Conservation (phyloP, 2,113 vertebrate species). For the Neotoma lepida region DNA sequence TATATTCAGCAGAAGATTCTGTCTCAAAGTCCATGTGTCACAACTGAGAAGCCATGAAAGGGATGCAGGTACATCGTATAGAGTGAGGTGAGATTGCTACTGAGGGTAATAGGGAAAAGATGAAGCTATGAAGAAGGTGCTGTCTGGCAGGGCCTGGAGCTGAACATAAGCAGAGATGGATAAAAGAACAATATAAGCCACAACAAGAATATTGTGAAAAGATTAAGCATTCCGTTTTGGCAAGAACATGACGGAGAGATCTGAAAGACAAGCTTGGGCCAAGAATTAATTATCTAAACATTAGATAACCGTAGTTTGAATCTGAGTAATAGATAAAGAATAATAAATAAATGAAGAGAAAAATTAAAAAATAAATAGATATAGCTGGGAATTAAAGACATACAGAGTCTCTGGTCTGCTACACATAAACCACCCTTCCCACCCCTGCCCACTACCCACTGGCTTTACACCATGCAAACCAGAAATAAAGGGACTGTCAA, state of each 20-base stretch:
- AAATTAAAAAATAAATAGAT: background rate
- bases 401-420: background rate
- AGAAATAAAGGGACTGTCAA: background rate
- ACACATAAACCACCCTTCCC: background rate
- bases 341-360: background rate
- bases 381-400: background rate
- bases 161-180: background rate
- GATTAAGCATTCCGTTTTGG: background rate
- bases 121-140: background rate
- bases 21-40: background rate
- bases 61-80: background rate
- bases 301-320: background rate
- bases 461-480: background rate
- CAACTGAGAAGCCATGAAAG: background rate
- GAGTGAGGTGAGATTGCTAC: background rate
- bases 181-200: background rate
- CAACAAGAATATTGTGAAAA: background rate
- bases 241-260: background rate
- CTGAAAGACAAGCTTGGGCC: background rate
- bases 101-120: background rate
- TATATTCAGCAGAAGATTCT: background rate
- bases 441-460: background rate
- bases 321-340: slow-evolving; percentile 17
- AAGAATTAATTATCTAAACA: background rate
- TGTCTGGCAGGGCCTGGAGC: background rate